Conservation (phyloP, 2,888 invertebrate species). For the Melanotus villosus region DNA sequence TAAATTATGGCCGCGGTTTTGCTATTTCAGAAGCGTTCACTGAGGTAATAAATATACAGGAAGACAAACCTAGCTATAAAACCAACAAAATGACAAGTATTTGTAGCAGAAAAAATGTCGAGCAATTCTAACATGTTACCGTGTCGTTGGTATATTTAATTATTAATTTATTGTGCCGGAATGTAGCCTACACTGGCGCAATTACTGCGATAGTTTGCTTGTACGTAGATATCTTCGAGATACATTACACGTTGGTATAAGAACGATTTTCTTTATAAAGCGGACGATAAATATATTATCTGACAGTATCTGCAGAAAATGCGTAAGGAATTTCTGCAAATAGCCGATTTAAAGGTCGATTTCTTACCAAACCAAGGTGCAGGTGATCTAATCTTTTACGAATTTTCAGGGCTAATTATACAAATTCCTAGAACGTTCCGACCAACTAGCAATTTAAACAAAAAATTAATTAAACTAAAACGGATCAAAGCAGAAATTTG, state of each 20-base stretch:
- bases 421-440: not conserved
- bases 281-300: conserved; percentile 47
- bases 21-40: not conserved
- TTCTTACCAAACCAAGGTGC: no score
- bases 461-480: conserved; percentile 11
- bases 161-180: conserved; percentile 49
- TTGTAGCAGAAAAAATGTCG: conserved; percentile 9
- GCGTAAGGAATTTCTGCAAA: conserved; percentile 36
- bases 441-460: not conserved
- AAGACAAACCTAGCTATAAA: no score
- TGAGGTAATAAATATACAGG: not conserved
- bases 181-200: conserved; percentile 46
- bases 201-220: conserved; percentile 48
- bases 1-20: not conserved
- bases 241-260: conserved; percentile 45
- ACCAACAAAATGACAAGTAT: not conserved
- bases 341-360: no score
- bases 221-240: conserved; percentile 47
- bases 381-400: not conserved
- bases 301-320: conserved; percentile 46
- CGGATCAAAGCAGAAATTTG: no score
- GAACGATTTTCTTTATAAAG: conserved; percentile 48
- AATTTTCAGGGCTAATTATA: not conserved
- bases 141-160: conserved; percentile 43
- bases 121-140: conserved; percentile 16